Conservation (phyloP, 2,113 vertebrate genomes). For the Ariopsis seemanni region DNA sequence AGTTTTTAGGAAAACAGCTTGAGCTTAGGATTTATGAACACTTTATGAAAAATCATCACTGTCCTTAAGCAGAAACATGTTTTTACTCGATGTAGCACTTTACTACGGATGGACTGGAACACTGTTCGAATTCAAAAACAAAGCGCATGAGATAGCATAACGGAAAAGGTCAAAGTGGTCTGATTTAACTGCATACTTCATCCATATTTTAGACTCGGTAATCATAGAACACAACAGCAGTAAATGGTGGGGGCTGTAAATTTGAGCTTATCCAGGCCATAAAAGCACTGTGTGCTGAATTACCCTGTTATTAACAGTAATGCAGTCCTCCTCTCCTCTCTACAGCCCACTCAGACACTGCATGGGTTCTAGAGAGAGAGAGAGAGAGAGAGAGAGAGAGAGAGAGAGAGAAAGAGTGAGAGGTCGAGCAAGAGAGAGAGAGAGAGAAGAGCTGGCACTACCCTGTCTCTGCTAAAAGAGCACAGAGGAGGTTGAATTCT, state of each 20-base stretch:
- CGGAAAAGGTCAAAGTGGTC: conserved; percentile 58
- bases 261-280: conserved; percentile 63
- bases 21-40: background rate
- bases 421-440: background rate
- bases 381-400: conserved; percentile 24
- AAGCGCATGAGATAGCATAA: conserved; percentile 42
- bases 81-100: background rate
- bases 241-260: conserved; percentile 58
- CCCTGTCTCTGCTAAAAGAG: conserved; percentile 57
- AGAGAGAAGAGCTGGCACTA: conserved; percentile 64
- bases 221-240: conserved; percentile 64
- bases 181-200: conserved; percentile 51
- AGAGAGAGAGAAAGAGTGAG: background rate
- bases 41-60: background rate
- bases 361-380: conserved; percentile 69
- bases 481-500: conserved; percentile 67
- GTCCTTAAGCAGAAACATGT: background rate
- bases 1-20: conserved; percentile 46
- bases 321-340: conserved; percentile 44
- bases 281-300: conserved; percentile 67
- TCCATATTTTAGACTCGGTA: conserved; percentile 60
- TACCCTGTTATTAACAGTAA: conserved; percentile 72
- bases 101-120: background rate
- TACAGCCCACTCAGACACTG: conserved; percentile 66
- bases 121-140: background rate